Conservation (phyloP, 2,113 vertebrate genomes). For the Brachyhypopomus occidentalis region DNA sequence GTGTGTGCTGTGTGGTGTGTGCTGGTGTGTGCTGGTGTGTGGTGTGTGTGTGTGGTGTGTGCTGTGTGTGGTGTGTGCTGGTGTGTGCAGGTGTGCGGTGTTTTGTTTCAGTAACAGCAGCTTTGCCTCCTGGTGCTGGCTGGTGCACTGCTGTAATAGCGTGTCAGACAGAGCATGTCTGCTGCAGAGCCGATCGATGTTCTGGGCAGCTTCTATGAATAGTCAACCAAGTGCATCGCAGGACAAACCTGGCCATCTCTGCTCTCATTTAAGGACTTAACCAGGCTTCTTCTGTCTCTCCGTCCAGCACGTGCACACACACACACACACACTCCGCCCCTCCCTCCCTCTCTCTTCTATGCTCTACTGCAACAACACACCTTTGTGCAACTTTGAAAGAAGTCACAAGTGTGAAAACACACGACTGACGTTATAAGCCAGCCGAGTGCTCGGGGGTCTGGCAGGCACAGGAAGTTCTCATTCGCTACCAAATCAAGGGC, state of each 20-base stretch:
- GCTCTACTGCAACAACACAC: not conserved
- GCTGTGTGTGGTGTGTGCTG: too few species aligned
- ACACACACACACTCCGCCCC: not conserved
- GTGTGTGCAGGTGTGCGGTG: conserved; percentile 19
- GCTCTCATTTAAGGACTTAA: conserved; percentile 37
- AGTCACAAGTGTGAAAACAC: not conserved
- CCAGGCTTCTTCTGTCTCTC: not conserved
- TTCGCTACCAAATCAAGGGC: not conserved
- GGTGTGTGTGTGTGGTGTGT: too few species aligned
- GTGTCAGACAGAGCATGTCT: conserved; percentile 39
- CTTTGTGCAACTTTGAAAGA: not conserved
- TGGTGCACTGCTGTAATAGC: conserved; percentile 36
- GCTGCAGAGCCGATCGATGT: conserved; percentile 38
- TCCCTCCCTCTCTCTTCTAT: not conserved
- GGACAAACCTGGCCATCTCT: conserved; percentile 26
- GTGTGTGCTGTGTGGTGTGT: too few species aligned
- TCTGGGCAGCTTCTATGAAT: conserved; percentile 49
- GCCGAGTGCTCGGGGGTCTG: not conserved
- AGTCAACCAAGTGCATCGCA: conserved; percentile 47
- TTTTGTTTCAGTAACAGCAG: conserved; percentile 43
- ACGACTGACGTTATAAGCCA: conserved; percentile 2
- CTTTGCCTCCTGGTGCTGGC: conserved; percentile 37
- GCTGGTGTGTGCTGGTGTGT: too few species aligned
- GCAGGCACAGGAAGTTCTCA: not conserved
- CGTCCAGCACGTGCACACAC: not conserved